phyloP scores from a whole-genome alignment of 2,888 invertebrate genomes.

The Dromius quadrimaculatus region DNA sequence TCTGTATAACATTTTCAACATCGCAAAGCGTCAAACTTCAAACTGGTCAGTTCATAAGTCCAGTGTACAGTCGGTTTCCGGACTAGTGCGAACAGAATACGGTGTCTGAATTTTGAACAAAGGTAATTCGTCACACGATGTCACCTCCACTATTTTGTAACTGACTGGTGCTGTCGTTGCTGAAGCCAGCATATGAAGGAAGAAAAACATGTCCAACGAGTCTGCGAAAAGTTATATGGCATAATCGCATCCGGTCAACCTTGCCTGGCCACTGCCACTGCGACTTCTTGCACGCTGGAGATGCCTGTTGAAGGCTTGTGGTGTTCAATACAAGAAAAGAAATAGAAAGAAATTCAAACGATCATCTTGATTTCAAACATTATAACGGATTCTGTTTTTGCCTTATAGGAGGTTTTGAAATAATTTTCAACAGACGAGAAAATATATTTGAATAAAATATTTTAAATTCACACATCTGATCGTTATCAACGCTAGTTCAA shows the following conservation, averaged over 20 bases:
- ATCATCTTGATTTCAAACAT: no score
- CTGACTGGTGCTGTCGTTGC: not conserved
- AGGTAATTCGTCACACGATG: slow-evolving; percentile 22
- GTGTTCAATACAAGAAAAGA: no score
- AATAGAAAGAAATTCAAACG: no score
- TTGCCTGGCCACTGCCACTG: not conserved
- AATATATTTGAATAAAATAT: no score
- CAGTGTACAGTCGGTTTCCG: slow-evolving; percentile 26
- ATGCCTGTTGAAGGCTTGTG: not conserved
- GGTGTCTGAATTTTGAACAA: slow-evolving; percentile 43
- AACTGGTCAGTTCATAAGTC: no score
- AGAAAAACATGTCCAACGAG: slow-evolving; percentile 38
- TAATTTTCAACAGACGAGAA: no score
- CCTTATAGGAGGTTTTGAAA: no score
- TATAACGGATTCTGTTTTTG: no score
- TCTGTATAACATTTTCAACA: no score
- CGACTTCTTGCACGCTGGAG: not conserved
- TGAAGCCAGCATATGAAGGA: slow-evolving; percentile 3
- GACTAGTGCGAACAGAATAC: slow-evolving; percentile 32
- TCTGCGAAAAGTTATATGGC: slow-evolving; percentile 27
- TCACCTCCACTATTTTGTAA: slow-evolving; percentile 19
- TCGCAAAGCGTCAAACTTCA: not conserved
- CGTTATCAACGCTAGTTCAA: no score
- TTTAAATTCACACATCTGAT: no score
- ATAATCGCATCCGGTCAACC: slow-evolving; percentile 39